These are phyloP conservation scores for Callipepla squamata DNA, from an alignment of 2,113 vertebrate genomes.

Conservation along the genomic window DNA sequence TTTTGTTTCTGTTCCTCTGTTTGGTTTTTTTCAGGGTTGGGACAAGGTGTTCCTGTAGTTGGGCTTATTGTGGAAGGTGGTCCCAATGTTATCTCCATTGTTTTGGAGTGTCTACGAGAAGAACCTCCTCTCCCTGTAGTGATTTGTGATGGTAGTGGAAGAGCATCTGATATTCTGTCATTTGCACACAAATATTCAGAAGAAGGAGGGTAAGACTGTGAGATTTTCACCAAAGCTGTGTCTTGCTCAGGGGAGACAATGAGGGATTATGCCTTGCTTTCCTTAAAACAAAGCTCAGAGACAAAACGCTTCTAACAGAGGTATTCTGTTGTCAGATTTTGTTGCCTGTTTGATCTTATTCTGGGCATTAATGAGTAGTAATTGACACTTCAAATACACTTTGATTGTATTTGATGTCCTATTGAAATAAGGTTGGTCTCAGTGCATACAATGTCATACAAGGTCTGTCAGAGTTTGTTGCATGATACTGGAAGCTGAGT, in stretches of 20 bases:
- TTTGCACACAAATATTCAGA: slow-evolving; percentile 97
- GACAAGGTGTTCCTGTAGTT: slow-evolving; percentile 95
- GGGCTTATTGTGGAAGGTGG: slow-evolving; percentile 96
- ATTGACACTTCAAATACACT: not conserved
- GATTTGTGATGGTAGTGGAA: slow-evolving; percentile 94
- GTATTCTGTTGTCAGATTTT: not conserved
- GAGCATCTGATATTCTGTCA: slow-evolving; percentile 93
- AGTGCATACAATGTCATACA: not conserved
- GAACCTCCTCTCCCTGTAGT: slow-evolving; percentile 97
- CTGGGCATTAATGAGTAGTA: not conserved
- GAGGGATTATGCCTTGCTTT: not conserved
- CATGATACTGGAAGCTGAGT: not conserved
- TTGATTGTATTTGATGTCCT: not conserved
- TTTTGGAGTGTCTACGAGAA: slow-evolving; percentile 91
- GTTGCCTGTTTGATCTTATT: not conserved
- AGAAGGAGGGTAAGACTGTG: slow-evolving; percentile 87
- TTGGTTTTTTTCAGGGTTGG: slow-evolving; percentile 82
- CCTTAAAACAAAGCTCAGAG: not conserved
- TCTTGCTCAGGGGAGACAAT: not conserved
- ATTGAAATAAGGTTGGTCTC: not conserved
- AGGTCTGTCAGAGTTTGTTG: not conserved
- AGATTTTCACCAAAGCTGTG: not conserved
- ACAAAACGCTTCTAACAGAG: not conserved
- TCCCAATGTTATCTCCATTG: slow-evolving; percentile 93
- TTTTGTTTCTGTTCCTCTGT: slow-evolving; percentile 10